These are phyloP conservation scores for Ellobius talpinus DNA, from an alignment of 2,113 vertebrate genomes.

Conservation along the genomic window DNA sequence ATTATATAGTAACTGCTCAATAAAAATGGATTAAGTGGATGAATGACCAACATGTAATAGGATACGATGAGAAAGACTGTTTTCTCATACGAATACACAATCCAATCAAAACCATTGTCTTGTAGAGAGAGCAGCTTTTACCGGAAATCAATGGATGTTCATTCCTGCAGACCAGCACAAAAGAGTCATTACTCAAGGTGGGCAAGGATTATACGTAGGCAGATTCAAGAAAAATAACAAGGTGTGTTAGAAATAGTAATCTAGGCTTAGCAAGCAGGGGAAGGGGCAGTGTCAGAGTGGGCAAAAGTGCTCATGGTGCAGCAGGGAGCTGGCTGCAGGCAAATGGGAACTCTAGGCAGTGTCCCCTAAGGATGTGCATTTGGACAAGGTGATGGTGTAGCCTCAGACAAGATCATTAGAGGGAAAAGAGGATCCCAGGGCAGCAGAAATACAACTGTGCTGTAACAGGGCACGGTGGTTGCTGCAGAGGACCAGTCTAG, in stretches of 20 bases:
- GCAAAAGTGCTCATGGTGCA: rapidly evolving
- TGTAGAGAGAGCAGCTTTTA: constrained; percentile 58
- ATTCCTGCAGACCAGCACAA: constrained; percentile 59
- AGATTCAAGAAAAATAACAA: constrained; percentile 25
- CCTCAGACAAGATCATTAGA: not conserved
- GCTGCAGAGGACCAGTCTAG: no score
- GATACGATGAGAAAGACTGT: constrained; percentile 34
- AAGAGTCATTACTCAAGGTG: constrained; percentile 52
- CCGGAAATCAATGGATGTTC: constrained; percentile 72
- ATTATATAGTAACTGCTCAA: constrained; percentile 34
- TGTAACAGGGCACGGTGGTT: rapidly evolving
- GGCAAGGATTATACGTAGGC: not conserved
- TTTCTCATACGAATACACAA: constrained; percentile 61
- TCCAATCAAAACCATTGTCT: constrained; percentile 58
- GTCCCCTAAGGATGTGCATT: no score
- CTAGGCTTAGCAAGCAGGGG: not conserved
- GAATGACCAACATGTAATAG: constrained; percentile 49
- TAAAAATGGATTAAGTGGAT: constrained; percentile 59
- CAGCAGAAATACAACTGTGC: rapidly evolving
- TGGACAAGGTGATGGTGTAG: not conserved
- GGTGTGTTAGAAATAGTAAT: not conserved
- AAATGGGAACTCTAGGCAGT: not conserved
- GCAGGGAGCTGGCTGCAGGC: not conserved
- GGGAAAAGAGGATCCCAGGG: not conserved
- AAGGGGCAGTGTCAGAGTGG: not conserved